Evolutionary conservation across 2,797 vertebrate genomes (phyloP).

Genomic region (Oreonectes daqikongensis): DNA sequence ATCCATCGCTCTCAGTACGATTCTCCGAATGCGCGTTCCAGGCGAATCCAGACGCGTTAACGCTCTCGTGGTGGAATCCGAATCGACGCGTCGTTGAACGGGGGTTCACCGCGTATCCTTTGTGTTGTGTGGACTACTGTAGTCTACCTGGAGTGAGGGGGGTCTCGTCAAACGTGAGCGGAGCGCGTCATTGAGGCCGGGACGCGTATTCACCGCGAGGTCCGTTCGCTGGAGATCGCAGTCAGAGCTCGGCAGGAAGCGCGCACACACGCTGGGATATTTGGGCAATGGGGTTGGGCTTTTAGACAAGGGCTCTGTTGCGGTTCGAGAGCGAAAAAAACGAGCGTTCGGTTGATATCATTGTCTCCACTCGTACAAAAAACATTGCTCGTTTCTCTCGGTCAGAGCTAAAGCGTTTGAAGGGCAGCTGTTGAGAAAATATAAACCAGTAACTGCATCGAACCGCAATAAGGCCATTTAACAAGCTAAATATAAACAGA

Average conservation of each 20-base stretch:
- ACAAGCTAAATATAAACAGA: not conserved
- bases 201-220: conserved; percentile 58
- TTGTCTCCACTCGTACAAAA: not conserved
- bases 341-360: not conserved
- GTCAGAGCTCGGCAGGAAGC: conserved; percentile 53
- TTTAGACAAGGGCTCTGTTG: conserved; percentile 57
- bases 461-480: too few species aligned
- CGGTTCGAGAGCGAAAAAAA: conserved; percentile 36
- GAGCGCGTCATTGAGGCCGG: conserved; percentile 49
- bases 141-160: conserved; percentile 22
- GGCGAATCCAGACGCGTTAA: conserved; percentile 28
- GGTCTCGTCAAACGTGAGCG: conserved; percentile 40
- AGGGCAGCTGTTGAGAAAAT: not conserved
- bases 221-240: conserved; percentile 51
- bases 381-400: not conserved
- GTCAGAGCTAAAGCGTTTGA: not conserved
- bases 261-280: conserved; percentile 46
- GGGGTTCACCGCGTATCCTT: conserved; percentile 64
- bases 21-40: conserved; percentile 9
- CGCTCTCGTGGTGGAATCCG: conserved; percentile 21
- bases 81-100: conserved; percentile 51
- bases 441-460: not conserved
- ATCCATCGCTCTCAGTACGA: not conserved
- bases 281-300: conserved; percentile 73
- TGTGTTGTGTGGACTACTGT: conserved; percentile 73